Evolutionary conservation across 2,113 vertebrate species (phyloP).

Genomic region (Balaenoptera acutorostrata): DNA sequence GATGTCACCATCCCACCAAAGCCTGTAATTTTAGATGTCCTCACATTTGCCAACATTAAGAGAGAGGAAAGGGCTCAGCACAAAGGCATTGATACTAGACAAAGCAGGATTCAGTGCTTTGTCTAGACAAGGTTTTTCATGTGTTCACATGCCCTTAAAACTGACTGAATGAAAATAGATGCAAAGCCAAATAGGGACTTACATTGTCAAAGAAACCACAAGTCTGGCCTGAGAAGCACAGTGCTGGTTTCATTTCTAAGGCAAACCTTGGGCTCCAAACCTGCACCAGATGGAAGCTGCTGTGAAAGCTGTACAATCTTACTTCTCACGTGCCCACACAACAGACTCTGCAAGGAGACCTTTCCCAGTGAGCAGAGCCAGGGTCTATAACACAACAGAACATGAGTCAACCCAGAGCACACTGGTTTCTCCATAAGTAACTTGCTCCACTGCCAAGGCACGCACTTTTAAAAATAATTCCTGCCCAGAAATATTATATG

Average conservation of each 20-base stretch:
- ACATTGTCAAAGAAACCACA: not conserved
- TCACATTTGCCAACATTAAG: not conserved
- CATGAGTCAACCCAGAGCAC: not conserved
- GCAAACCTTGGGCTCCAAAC: not conserved
- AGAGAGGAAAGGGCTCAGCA: not conserved
- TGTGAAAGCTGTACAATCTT: not conserved
- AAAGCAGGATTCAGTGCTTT: not conserved
- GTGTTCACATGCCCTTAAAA: not conserved
- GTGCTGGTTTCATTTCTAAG: not conserved
- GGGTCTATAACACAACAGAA: not conserved
- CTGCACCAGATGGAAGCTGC: slow-evolving; percentile 4
- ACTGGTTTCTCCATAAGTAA: not conserved
- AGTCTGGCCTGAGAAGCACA: not conserved
- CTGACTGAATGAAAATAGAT: not conserved
- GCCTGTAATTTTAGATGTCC: not conserved
- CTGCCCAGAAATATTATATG: not conserved
- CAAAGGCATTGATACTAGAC: not conserved
- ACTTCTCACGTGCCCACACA: not conserved
- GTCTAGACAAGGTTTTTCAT: not conserved
- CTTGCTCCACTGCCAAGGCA: not conserved
- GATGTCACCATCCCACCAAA: not conserved
- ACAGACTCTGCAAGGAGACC: not conserved
- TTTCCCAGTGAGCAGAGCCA: not conserved
- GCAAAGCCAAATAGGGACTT: not conserved
- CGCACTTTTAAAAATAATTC: not conserved